A percentile compares a stretch with the other conserved stretches of the same genome.
These are phyloP conservation scores for Eunapius fragilis DNA, from an alignment of 37 sponge, comb jelly and placozoan species.

Conservation along the genomic window DNA sequence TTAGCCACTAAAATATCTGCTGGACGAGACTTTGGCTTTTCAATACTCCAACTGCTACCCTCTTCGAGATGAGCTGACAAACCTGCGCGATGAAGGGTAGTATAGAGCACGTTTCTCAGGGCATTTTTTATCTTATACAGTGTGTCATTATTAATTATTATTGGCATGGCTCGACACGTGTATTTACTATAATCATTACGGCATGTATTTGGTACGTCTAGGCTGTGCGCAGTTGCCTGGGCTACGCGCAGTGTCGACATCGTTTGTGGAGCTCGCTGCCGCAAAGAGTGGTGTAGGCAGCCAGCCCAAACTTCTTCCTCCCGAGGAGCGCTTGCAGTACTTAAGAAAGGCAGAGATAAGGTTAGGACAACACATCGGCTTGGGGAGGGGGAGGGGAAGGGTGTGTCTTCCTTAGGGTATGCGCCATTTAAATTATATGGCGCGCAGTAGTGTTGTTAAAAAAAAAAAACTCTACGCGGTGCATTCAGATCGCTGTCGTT, in stretches of 20 bases:
- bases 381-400: neutral
- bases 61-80: no score
- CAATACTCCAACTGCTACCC: no score
- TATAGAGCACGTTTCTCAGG: no score
- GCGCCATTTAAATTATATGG: neutral
- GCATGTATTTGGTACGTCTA: neutral
- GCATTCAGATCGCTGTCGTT: no score
- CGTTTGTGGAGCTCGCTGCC: neutral
- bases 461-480: no score
- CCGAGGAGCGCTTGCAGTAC: constrained; percentile 21
- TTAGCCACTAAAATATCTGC: no score
- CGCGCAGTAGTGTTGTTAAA: no score
- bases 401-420: neutral
- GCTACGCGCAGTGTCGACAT: neutral
- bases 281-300: neutral
- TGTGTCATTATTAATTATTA: no score
- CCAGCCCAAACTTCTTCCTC: neutral
- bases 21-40: no score
- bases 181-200: neutral
- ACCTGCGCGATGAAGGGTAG: no score
- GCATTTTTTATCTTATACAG: no score
- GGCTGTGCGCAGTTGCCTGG: neutral
- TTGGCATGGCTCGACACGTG: neutral
- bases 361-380: neutral
- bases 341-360: constrained; percentile 33